Percentiles rank a stretch among this genome's conserved stretches.
Evolutionary conservation across 2,113 vertebrate genomes (phyloP).

Genomic region (Neotoma lepida): DNA sequence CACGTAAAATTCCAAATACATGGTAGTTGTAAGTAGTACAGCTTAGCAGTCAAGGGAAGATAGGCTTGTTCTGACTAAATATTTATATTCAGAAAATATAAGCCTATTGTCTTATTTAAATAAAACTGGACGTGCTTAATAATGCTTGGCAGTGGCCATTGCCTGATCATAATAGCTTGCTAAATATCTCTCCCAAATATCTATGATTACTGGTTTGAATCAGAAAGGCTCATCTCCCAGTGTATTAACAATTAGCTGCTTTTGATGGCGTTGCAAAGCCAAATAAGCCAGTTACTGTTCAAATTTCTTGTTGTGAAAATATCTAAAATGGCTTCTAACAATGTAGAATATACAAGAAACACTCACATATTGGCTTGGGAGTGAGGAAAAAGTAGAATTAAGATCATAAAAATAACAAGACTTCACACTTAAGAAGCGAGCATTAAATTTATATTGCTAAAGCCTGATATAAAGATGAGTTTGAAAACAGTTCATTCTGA

Average conservation of each 20-base stretch:
- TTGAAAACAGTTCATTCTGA: conserved; percentile 13
- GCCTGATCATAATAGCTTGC: background rate
- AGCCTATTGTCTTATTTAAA: conserved; percentile 41
- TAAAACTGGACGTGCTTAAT: conserved; percentile 43
- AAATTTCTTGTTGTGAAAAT: conserved; percentile 47
- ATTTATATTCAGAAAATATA: conserved; percentile 39
- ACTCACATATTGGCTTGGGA: background rate
- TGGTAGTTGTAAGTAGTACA: background rate
- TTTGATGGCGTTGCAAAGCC: conserved; percentile 44
- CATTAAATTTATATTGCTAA: conserved; percentile 44
- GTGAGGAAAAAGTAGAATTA: conserved; percentile 9
- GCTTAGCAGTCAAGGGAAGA: conserved; percentile 26
- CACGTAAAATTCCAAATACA: conserved; percentile 10
- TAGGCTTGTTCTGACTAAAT: conserved; percentile 11
- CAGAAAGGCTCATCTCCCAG: conserved; percentile 20
- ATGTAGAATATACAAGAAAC: background rate
- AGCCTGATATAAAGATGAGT: conserved; percentile 32
- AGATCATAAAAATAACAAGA: conserved; percentile 46
- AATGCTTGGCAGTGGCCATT: background rate
- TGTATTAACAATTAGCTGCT: conserved; percentile 2
- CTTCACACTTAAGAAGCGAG: background rate
- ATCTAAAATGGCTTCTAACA: background rate
- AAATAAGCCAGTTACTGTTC: conserved; percentile 49
- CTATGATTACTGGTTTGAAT: conserved; percentile 7
- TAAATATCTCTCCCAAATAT: conserved; percentile 39